Base-by-base conservation (phyloP, 2,113 vertebrate species). In the Solea senegalensis region DNA sequence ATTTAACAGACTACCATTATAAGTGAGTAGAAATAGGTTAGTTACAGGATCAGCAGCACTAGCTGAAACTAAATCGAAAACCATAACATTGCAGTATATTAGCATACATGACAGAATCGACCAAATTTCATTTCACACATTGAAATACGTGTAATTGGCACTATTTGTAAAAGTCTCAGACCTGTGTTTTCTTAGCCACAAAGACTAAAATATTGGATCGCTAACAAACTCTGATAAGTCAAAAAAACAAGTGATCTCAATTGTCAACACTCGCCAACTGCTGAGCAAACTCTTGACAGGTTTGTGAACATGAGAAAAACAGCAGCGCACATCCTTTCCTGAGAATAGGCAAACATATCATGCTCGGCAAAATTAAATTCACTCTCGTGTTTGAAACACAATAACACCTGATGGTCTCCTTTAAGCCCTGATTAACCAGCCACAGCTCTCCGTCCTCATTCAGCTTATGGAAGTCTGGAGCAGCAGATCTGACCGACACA, bases 401-500 rank as follows among this genome's bases (percentile, higher is more conserved):
- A 82, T 82, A 95, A 96, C 81, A 98, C 97, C 97, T 99, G 96
- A 96, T 96, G 92, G 97, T 95, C 94, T 97, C 95, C 95, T 98
- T 98, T 95, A 99, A 96, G 95, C 97, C 97, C 96, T 98, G 95
- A 96, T 98, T 98, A 93, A 95, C 97, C 96, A 99, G 95, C 97
- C 96, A 98, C 91, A 99, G 96, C 90, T 98, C 97, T 93, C 96
- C 96, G 63, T 99, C 97, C 95, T 99, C 97, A 95, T 98, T 98
- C 96, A 99, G 91, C 92, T 94, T 86, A 93, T 95, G 96, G 92
- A 85, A 95, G 92, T 98, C 96, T 94, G 96, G 94, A 91, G 95
- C 90, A 78, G 94, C 93, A 74, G 94, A 93, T 95, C 98, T 98
- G 95, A 95, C 93, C 94, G 84, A 87, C 84, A 87, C 72, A 86